Percentiles rank a stretch among this genome's conserved stretches.
Conservation (phyloP, 2,888 invertebrate species). For the Cantharis nigra region DNA sequence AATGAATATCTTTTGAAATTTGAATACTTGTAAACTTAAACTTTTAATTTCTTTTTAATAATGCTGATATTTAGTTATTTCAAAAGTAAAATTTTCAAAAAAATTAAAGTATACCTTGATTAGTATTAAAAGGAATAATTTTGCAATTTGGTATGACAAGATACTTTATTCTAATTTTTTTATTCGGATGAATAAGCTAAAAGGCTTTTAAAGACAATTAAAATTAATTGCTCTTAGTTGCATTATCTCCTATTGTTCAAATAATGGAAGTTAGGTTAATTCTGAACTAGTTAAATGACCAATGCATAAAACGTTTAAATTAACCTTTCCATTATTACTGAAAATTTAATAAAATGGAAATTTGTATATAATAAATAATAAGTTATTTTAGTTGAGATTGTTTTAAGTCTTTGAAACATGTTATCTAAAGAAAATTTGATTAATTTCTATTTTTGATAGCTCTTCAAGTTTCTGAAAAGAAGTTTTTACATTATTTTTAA, state of each 20-base stretch:
- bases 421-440: neutral
- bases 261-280: neutral
- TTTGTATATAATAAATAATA: neutral
- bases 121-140: no score
- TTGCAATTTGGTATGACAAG: neutral
- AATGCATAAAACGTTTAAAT: neutral
- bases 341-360: neutral
- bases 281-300: neutral
- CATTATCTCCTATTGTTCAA: neutral
- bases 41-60: no score
- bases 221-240: neutral
- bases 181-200: neutral
- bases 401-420: neutral
- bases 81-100: no score
- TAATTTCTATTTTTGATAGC: neutral
- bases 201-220: neutral
- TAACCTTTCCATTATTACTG: neutral
- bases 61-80: no score
- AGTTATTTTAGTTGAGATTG: neutral
- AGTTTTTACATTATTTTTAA: neutral
- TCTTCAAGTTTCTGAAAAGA: neutral
- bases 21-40: no score
- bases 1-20: no score
- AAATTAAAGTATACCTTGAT: no score
- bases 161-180: neutral